phyloP scores from a whole-genome alignment of 2,113 vertebrate species.

The Amblyornis subalaris region DNA sequence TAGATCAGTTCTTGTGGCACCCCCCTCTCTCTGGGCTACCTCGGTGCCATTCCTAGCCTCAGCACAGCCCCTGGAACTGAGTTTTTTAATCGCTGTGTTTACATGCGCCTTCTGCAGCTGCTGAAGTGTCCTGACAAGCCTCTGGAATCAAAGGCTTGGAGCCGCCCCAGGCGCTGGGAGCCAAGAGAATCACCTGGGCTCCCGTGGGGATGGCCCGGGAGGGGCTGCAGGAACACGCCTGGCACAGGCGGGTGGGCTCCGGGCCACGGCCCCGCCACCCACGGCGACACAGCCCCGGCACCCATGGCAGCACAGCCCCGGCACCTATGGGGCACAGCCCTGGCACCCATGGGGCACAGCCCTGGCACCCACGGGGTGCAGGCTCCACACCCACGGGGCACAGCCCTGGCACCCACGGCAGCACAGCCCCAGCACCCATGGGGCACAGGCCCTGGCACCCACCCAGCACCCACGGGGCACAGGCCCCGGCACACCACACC shows the following conservation, averaged over 20 bases:
- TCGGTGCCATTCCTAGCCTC: background rate
- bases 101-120: background rate
- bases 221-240: constrained; percentile 25
- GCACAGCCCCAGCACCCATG: too few species aligned
- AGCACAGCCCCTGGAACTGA: background rate
- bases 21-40: background rate
- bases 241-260: background rate
- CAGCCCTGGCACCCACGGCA: too few species aligned
- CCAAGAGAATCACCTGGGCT: background rate
- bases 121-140: constrained; percentile 14
- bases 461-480: too few species aligned
- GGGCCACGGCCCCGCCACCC: background rate
- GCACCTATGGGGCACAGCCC: too few species aligned
- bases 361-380: too few species aligned
- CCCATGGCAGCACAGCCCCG: too few species aligned
- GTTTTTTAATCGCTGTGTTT: background rate
- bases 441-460: too few species aligned
- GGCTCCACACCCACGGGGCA: too few species aligned
- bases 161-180: constrained; percentile 8
- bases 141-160: constrained; percentile 26
- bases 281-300: background rate
- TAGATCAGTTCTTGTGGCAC: background rate
- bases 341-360: too few species aligned
- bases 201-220: background rate
- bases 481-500: background rate